These are phyloP conservation scores for Apomyelois bistriatella DNA, from an alignment of 2,888 invertebrate genomes.

Conservation along the genomic window DNA sequence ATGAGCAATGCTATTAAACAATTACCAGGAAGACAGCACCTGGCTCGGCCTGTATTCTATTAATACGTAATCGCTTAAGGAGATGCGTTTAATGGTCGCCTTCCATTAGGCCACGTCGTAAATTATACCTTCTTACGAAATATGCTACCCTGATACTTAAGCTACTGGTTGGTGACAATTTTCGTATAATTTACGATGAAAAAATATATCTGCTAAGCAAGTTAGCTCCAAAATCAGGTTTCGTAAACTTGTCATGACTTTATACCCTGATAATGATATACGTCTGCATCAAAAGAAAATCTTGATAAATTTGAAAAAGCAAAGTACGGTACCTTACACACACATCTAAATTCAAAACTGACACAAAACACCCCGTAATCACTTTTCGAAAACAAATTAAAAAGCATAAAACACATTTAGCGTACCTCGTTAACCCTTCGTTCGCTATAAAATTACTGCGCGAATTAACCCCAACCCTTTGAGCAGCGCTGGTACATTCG, in stretches of 20 bases:
- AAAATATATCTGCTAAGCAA: too few species aligned
- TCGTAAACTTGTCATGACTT: too few species aligned
- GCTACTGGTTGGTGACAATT: slow-evolving; percentile 9
- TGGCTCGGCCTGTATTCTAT: slow-evolving; percentile 64
- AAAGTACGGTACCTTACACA: too few species aligned
- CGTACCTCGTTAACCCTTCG: slow-evolving; percentile 62
- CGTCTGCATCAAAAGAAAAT: too few species aligned
- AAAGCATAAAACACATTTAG: slow-evolving; percentile 68
- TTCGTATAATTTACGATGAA: background rate
- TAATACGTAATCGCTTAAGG: slow-evolving; percentile 69
- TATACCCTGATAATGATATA: too few species aligned
- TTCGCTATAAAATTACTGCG: slow-evolving; percentile 61
- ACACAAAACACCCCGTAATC: slow-evolving; percentile 23
- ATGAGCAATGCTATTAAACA: slow-evolving; percentile 61
- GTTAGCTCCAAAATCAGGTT: too few species aligned
- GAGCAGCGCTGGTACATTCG: slow-evolving; percentile 35
- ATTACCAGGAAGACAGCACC: slow-evolving; percentile 59
- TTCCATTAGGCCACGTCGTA: slow-evolving; percentile 68
- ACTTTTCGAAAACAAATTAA: slow-evolving; percentile 65
- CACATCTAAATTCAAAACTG: background rate
- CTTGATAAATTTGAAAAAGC: too few species aligned
- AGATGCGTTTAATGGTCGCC: slow-evolving; percentile 32
- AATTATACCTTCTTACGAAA: slow-evolving; percentile 65
- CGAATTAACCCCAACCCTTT: slow-evolving; percentile 46
- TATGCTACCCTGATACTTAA: slow-evolving; percentile 53